Percentiles rank a stretch among this genome's conserved stretches.
Conservation (phyloP, 37 sponge, comb jelly and placozoan species). For the Agelas oroides region DNA sequence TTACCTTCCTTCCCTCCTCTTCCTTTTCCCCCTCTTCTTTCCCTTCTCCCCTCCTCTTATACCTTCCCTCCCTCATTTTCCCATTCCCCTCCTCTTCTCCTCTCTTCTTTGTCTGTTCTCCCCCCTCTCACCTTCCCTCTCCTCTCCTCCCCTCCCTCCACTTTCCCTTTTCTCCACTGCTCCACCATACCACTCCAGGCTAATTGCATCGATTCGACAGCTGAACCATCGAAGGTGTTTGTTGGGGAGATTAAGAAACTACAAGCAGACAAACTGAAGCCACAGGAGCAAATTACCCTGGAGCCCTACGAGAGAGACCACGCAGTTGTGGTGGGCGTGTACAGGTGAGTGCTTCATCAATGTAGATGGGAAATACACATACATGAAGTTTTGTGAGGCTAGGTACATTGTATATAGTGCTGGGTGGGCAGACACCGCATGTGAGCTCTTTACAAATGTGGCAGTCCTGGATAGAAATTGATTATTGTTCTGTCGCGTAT, state of each 20-base stretch:
- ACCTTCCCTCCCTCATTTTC: background rate
- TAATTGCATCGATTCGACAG: slow-evolving; percentile 98
- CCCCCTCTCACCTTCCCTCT: background rate
- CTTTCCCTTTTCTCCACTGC: background rate
- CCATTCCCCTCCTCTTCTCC: too few species aligned
- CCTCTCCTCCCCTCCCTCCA: background rate
- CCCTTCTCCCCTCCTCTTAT: background rate
- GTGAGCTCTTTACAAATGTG: too few species aligned
- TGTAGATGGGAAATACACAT: too few species aligned
- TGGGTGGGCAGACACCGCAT: too few species aligned
- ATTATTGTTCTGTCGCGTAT: too few species aligned
- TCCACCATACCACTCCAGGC: slow-evolving; percentile 86
- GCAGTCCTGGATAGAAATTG: too few species aligned
- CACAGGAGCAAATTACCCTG: slow-evolving; percentile 97
- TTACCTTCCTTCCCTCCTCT: background rate
- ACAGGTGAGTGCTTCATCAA: slow-evolving; percentile 84
- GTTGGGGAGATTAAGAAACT: slow-evolving; percentile 97
- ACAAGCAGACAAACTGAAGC: slow-evolving; percentile 92
- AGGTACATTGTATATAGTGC: too few species aligned
- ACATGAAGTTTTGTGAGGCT: too few species aligned
- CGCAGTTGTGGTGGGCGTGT: slow-evolving; percentile 97
- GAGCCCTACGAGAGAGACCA: slow-evolving; percentile 99
- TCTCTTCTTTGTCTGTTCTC: too few species aligned
- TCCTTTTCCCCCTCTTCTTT: background rate
- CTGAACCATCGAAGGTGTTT: slow-evolving; percentile 97